Evolutionary conservation across 2,797 vertebrate genomes (phyloP), one percentile per base, ranked within the genome.

Genomic region (Ceryle rudis): DNA sequence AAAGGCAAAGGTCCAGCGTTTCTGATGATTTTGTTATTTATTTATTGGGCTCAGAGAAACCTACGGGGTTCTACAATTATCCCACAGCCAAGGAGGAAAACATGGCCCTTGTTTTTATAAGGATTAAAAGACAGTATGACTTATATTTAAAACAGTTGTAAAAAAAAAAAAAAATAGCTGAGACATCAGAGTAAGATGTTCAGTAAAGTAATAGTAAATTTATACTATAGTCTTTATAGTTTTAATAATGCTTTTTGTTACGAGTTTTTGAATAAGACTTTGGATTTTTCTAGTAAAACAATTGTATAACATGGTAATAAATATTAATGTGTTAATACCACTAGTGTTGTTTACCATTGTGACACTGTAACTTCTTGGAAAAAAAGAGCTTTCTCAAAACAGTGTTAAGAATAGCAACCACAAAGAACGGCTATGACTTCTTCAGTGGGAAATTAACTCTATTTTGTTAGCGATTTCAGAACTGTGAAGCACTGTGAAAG

Each of bases 381-480:
- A 47, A 39, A 65, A 66, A 7, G 4, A 54, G 3, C 5, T 13
- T 81, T 78, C 31, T 81, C 3, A 15, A 57, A 57, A 22, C 13
- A 3, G 3, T 8, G 0, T 46, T 78, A 65, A 64, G 14, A 61
- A 4, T 49, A 74, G 41, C 55, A 41, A 52, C 14, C 18, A 25
- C 41, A n/a, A 42, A 81, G 60, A 58, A 14, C 29, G 86, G 33
- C 14, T 33, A 2, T 41, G 20, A 39, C 29, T 67, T 94, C 15
- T 73, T 14, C 52, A 81, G n/a, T 23, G 4, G 67, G 47, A 66
- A 71, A 49, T 71, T 42, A 70, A 7, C 46, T 78, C 16, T 71
- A 0, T 15, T 79, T 82, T 0, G 0, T 89, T 78, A 73, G 26
- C 12, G 26, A 4, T 29, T 46, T 84, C 23, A 55, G 3, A 23